Base-by-base conservation (phyloP, 2,797 vertebrate species). In the Bovichtus variegatus region DNA sequence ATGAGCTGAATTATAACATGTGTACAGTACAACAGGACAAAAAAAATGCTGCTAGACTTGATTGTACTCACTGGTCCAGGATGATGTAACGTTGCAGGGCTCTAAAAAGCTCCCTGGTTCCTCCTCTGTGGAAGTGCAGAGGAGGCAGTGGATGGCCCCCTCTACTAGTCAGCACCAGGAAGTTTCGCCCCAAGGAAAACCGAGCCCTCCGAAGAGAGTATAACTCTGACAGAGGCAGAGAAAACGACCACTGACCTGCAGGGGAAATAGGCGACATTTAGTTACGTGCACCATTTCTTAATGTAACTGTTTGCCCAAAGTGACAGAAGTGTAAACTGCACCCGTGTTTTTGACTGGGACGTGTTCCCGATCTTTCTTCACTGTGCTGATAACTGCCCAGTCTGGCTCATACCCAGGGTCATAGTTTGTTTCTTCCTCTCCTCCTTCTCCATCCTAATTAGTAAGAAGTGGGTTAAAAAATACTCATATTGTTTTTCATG, bases 391-490 rank as follows among this genome's bases (percentile, higher is more conserved):
- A 10, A 98, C 96, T 0, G 97, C 97, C 97, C 97, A 98, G 86
- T 98, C 97, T 0, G 97, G 97, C 78, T 98, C 97, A 36, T 97
- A 98, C 0, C 97, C 97, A 0, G 97, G 97, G 83, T 98, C 97
- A 64, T 96, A 98, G 61, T 95, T 94, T 0, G 96, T 95, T 3
- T 97, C 97, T 74, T 98, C 97, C 5, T 96, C 94, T 3, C 91
- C 94, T 54, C 86, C 94, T 36, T 96, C 94, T 11, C 93, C 94
- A 38, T 96, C 95, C 95, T 96, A 19, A 74, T 16, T 4, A 36
- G 0, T 4, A 34, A 44, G 3, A 70, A 54, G 34, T 1, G 10
- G 15, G 15, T 0, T 31, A 31, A 46, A 27, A 2, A 21, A 29
- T 4, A 3, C 6, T 31, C 15, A 15, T 5, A 23, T 25, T 38